A percentile compares a stretch with the other conserved stretches of the same genome.
Conservation (phyloP, 2,888 invertebrate genomes). For the Andrena praecox region DNA sequence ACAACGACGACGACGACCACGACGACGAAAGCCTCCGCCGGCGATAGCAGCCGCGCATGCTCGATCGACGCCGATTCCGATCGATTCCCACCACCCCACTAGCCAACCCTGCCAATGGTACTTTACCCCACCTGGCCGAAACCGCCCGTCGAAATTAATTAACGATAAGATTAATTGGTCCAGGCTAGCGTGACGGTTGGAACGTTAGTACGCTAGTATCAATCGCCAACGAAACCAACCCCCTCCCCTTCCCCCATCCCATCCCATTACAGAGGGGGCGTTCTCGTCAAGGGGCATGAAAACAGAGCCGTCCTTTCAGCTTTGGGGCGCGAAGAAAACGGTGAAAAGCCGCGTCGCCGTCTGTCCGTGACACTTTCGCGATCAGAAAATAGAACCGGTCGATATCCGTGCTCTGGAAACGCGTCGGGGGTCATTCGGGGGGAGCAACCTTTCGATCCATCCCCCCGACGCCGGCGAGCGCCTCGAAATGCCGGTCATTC, state of each 20-base stretch:
- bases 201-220: conserved; percentile 32
- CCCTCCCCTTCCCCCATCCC: neutral
- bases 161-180: conserved; percentile 83
- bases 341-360: conserved; percentile 29
- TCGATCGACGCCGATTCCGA: conserved; percentile 42
- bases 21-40: neutral
- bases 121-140: neutral
- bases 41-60: conserved; percentile 29
- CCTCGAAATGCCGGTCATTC: conserved; percentile 35
- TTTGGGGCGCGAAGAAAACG: neutral
- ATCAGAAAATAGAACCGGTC: conserved; percentile 57
- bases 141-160: conserved; percentile 75
- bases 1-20: conserved; percentile 9
- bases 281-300: conserved; percentile 31
- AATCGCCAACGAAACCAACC: conserved; percentile 47
- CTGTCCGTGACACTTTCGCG: conserved; percentile 56
- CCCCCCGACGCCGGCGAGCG: conserved; percentile 9
- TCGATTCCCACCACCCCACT: conserved; percentile 19
- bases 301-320: conserved; percentile 34
- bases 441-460: conserved; percentile 58
- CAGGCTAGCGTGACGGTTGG: conserved; percentile 18
- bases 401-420: conserved; percentile 51
- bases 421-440: conserved; percentile 51
- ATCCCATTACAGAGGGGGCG: neutral
- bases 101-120: conserved; percentile 8